Evolutionary conservation across 2,888 invertebrate species (phyloP).

Genomic region (Dolichopus griseipennis): DNA sequence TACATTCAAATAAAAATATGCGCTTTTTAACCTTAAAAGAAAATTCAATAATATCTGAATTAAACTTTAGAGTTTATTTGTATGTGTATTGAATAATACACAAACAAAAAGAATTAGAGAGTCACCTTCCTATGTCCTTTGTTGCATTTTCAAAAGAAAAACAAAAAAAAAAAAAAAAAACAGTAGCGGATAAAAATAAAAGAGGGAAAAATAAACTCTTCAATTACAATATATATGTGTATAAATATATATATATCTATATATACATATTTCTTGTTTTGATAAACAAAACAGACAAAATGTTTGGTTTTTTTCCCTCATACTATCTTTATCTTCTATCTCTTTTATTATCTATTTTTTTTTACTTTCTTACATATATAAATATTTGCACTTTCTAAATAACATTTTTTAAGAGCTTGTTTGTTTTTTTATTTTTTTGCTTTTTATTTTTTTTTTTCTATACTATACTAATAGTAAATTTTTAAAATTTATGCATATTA

Average conservation of each 20-base stretch:
- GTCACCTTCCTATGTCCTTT: constrained; percentile 2
- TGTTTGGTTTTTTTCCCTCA: too few relatives aligned
- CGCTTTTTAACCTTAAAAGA: neutral
- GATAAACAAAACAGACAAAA: neutral
- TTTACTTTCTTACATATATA: neutral
- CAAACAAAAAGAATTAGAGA: neutral
- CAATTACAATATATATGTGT: too few relatives aligned
- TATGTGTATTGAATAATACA: too few relatives aligned
- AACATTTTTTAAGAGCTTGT: neutral
- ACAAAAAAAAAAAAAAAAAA: neutral
- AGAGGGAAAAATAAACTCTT: neutral
- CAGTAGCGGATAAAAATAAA: neutral
- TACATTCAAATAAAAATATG: too few relatives aligned
- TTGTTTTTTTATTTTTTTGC: neutral
- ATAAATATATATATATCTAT: too few relatives aligned
- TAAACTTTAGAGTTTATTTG: too few relatives aligned
- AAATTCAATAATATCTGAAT: too few relatives aligned
- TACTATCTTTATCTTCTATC: too few relatives aligned
- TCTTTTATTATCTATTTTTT: too few relatives aligned
- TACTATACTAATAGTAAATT: neutral
- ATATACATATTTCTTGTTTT: too few relatives aligned
- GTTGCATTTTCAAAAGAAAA: neutral
- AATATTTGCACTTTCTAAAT: constrained; percentile 2
- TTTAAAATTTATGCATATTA: constrained; percentile 6
- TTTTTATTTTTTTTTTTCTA: neutral